These are phyloP conservation scores for Diaphora mendica DNA, from an alignment of 2,888 invertebrate species.

Conservation along the genomic window DNA sequence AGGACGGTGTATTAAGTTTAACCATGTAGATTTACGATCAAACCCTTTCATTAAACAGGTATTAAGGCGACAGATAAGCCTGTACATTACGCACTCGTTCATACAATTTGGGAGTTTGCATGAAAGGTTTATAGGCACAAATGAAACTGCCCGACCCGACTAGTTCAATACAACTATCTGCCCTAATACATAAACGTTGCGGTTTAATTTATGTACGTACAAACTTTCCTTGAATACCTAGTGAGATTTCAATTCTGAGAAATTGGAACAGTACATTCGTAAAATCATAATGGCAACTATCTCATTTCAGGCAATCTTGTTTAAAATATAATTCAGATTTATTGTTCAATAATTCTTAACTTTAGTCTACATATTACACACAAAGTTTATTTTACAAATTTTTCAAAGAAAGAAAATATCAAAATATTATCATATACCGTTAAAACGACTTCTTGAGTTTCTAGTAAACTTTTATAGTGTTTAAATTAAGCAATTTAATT, in stretches of 20 bases:
- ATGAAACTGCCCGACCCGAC: conserved; percentile 72
- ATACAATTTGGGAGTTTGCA: conserved; percentile 76
- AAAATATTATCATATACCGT: conserved; percentile 20
- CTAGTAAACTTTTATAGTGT: conserved; percentile 29
- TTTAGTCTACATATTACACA: conserved; percentile 42
- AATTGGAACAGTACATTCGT: conserved; percentile 41
- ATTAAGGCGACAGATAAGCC: conserved; percentile 83
- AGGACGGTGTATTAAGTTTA: conserved; percentile 81
- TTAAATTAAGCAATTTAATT: conserved; percentile 29
- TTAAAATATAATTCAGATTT: conserved; percentile 47
- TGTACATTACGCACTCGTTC: conserved; percentile 79
- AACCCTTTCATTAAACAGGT: conserved; percentile 86
- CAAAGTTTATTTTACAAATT: conserved; percentile 15
- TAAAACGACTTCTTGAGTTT: conserved; percentile 15
- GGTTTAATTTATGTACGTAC: conserved; percentile 70
- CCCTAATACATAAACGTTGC: conserved; percentile 70
- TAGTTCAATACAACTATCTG: conserved; percentile 67
- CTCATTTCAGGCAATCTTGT: conserved; percentile 33
- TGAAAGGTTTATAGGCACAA: conserved; percentile 74
- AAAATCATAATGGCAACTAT: conserved; percentile 54
- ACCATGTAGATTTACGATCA: conserved; percentile 85
- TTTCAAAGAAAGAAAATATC: conserved; percentile 16
- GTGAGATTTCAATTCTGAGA: conserved; percentile 50
- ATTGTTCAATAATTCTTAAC: conserved; percentile 41
- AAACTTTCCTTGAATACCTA: conserved; percentile 60